Base-by-base conservation (phyloP, 2,797 vertebrate species). In the Notolabrus celidotus region DNA sequence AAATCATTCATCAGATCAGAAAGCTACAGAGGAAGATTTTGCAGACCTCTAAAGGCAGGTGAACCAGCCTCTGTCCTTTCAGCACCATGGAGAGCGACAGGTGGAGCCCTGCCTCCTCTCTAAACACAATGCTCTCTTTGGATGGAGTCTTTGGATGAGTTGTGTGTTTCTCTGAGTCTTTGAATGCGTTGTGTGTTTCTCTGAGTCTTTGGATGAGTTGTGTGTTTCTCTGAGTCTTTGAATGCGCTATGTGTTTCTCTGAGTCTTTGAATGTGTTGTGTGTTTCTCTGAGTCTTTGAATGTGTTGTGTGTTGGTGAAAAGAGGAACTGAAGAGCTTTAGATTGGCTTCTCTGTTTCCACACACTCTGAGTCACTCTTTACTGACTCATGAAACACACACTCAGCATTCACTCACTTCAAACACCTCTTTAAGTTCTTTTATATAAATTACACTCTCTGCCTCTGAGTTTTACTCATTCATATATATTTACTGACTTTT, bases 61-160 rank as follows among this genome's bases (percentile, higher is more conserved):
- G 3, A 15, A 10, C 2, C 0, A 19, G 23, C 7, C 2, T 33
- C 17, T 31, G 15, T 36, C 4, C 11, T 27, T 56, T 67, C 52
- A 56, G 52, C 42, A 39, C 41, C 41, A 46, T 9, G 52, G 33
- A 46, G 31, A 56, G 33, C 64, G 27, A 39, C 43, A 67, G 17
- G 10, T 2, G 27, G 0, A 43, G 23, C n/a, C n/a, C 38, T n/a
- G 10, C 31, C 10, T 14, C n/a, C 10, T n/a, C n/a, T n/a, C n/a
- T n/a, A n/a, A n/a, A n/a, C n/a, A n/a, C n/a, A n/a, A n/a, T n/a
- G n/a, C n/a, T n/a, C n/a, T n/a, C n/a, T n/a, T n/a, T n/a, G n/a
- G n/a, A n/a, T n/a, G n/a, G n/a, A n/a, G n/a, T n/a, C n/a, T n/a
- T n/a, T n/a, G n/a, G n/a, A n/a, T n/a, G n/a, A n/a, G n/a, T n/a